A percentile compares a stretch with the other conserved stretches of the same genome.
phyloP scores from a whole-genome alignment of 1,140 invertebrate genomes.

The Zaprionus lachaisei region DNA sequence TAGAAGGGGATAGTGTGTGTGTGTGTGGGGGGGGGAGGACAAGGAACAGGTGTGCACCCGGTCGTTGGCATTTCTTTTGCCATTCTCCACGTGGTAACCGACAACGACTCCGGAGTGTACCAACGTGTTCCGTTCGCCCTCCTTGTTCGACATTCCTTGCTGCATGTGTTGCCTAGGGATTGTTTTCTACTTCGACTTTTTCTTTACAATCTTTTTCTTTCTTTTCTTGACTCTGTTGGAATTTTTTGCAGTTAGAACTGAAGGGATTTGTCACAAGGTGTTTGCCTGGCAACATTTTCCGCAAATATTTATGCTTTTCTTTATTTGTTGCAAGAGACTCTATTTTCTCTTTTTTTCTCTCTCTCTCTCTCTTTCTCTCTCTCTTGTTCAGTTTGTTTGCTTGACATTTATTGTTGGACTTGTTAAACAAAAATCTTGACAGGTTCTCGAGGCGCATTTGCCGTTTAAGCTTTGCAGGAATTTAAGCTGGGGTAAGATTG shows the following conservation, averaged over 20 bases:
- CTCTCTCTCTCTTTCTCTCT: background rate
- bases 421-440: background rate
- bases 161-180: slow-evolving; percentile 38
- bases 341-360: background rate
- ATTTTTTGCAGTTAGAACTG: slow-evolving; percentile 30
- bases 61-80: slow-evolving; percentile 19
- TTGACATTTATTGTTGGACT: slow-evolving; percentile 52
- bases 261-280: slow-evolving; percentile 35
- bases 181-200: slow-evolving; percentile 21
- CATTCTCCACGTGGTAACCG: slow-evolving; percentile 6
- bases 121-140: background rate
- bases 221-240: slow-evolving; percentile 13
- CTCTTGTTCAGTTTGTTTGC: slow-evolving; percentile 50
- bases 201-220: slow-evolving; percentile 26
- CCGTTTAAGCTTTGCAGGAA: background rate
- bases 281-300: slow-evolving; percentile 49
- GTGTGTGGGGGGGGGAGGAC: background rate
- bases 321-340: slow-evolving; percentile 37
- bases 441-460: background rate
- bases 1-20: background rate
- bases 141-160: slow-evolving; percentile 1
- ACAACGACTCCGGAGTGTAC: background rate
- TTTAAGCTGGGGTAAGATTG: background rate
- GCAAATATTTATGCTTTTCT: slow-evolving; percentile 57
- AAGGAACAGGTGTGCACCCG: background rate